Evolutionary conservation across 2,888 invertebrate genomes (phyloP), one percentile per base, ranked within the genome.

Genomic region (Galerucella nymphaeae): DNA sequence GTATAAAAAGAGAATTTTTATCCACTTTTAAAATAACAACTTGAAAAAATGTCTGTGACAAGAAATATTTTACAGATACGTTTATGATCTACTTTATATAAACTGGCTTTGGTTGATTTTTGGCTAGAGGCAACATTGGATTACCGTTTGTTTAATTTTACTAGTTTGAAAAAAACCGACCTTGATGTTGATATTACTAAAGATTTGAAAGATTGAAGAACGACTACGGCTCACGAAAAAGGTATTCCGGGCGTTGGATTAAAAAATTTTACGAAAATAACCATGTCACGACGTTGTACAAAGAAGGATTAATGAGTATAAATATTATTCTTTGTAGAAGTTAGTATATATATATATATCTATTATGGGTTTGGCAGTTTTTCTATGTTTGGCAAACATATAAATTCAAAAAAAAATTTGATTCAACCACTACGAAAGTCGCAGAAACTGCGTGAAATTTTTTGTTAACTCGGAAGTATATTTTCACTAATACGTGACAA

Each of bases 131-230:
- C 41, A 30, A 62, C 18, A 20, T 61, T 16, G 20, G n/a, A 62
- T 62, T 69, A 66, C 66, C 66, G 66, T 66, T 66, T 58, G 58
- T 66, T 66, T 62, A 62, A 69, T 62, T 62, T 69, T 62, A 55
- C 48, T 55, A 48, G 53, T 69, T 69, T 69, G 53, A 69, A 67
- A 48, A 20, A 23, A 55, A 50, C 23, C 69, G 69, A 59, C 69
- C 69, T 69, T 69, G 69, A 62, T 62, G 53, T 53, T 69, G 69
- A 61, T 69, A 62, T 61, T 62, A 53, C 16, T 62, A 16, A 61
- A 62, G 62, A 62, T 50, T 59, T 59, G n/a, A 59, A 14, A 59
- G 30, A 59, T 38, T 59, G 59, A 59, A 38, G 59, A 59, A 59
- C 59, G 38, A 38, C 59, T 38, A 13, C 13, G 23, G 4, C 16